These are phyloP conservation scores for Paratrypauchen microcephalus DNA, from an alignment of 2,797 vertebrate genomes.

Conservation along the genomic window DNA sequence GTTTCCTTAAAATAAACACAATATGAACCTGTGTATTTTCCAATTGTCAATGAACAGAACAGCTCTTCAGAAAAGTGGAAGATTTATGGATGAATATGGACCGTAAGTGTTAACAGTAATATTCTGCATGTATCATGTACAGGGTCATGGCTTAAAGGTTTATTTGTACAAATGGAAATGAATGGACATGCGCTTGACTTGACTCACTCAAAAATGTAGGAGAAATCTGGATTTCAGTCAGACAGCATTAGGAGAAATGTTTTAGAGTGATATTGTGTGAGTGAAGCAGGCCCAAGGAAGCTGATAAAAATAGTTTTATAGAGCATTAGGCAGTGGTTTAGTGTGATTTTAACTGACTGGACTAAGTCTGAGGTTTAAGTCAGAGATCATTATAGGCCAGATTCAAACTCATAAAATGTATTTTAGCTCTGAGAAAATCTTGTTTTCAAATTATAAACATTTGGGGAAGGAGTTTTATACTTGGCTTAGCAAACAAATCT, in stretches of 20 bases:
- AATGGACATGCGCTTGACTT: neutral
- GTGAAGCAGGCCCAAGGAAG: neutral
- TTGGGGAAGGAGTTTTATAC: too few relatives aligned
- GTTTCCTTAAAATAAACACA: slow-evolving; percentile 53
- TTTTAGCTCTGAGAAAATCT: neutral
- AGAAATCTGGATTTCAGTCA: neutral
- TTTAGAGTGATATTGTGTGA: neutral
- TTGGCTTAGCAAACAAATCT: neutral
- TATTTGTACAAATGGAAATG: slow-evolving; percentile 2
- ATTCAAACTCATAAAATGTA: slow-evolving; percentile 15
- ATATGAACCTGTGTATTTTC: slow-evolving; percentile 32
- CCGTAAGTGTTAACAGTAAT: slow-evolving; percentile 1
- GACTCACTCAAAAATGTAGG: neutral
- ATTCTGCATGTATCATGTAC: too few relatives aligned
- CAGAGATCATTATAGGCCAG: slow-evolving; percentile 6
- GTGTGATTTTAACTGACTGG: slow-evolving; percentile 13
- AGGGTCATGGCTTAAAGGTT: slow-evolving; percentile 6
- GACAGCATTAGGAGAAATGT: neutral
- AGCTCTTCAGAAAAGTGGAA: slow-evolving; percentile 20
- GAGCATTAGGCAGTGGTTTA: neutral
- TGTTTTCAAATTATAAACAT: slow-evolving; percentile 1
- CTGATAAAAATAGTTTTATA: slow-evolving; percentile 12
- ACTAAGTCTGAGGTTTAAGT: slow-evolving; percentile 12
- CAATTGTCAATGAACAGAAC: slow-evolving; percentile 26
- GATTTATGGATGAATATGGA: slow-evolving; percentile 11